Evolutionary conservation across 2,113 vertebrate species (phyloP), one percentile per base, ranked within the genome.

Genomic region (Mixornis gularis): DNA sequence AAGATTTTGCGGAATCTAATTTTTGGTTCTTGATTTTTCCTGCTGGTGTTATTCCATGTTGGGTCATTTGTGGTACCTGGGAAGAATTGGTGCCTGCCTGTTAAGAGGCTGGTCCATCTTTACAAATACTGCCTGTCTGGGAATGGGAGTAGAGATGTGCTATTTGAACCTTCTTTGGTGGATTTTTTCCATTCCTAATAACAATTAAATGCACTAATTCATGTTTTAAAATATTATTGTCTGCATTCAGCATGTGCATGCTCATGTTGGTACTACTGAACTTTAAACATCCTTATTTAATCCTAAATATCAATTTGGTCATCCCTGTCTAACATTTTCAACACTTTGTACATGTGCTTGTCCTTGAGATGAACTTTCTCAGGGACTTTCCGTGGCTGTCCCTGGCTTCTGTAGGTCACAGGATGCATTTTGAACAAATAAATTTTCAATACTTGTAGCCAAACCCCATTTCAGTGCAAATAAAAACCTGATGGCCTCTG

Each of bases 381-480:
- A 32, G 44, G 25, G 44, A 55, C 24, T 40, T 92, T 53, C 63
- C 3, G 1, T 74, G 70, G 21, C 72, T 72, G 22, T 69, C 38
- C 41, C 62, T 62, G 44, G 17, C 77, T 72, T 72, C 81, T 72
- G 41, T 26, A 53, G 70, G 38, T 74, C 62, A 49, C 12, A 60
- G 53, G 17, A 32, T 21, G 9, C 22, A 53, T 85, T 78, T 64
- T 71, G 46, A 91, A 70, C 58, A 82, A 85, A 82, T 73, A 55
- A 79, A 41, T 92, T 95, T 82, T 87, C 74, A 72, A 1, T 48
- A 40, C 17, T 53, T 32, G 26, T 46, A 87, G 55, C 81, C 81
- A 87, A 89, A 92, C 38, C 30, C 18, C 48, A 70, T 92, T 83
- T 82, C 71, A 65, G 55, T 66, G 29, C 38, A 82, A 95, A 89